Evolutionary conservation across 1,140 invertebrate genomes (phyloP).

Genomic region (Cyclina sinensis): DNA sequence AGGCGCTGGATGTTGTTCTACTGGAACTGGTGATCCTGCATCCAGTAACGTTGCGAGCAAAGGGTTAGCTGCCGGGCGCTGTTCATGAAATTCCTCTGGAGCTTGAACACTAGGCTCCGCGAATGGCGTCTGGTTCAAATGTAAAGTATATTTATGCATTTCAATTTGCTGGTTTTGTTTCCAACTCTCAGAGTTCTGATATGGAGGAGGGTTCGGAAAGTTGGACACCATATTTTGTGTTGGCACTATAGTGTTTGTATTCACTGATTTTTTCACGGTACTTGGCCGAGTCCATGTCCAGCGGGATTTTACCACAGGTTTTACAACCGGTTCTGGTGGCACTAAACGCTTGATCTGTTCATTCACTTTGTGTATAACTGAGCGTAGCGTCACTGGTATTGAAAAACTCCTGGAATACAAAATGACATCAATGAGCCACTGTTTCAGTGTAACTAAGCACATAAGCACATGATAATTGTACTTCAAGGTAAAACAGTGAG

Average conservation of each 20-base stretch:
- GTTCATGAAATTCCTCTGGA: constrained; percentile 54
- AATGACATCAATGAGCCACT: too few relatives aligned
- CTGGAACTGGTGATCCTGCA: constrained; percentile 73
- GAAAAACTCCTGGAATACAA: constrained; percentile 91
- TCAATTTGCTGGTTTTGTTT: constrained; percentile 16
- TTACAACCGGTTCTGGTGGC: constrained; percentile 65
- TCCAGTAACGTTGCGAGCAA: constrained; percentile 83
- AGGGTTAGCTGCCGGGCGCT: constrained; percentile 81
- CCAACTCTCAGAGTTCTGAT: constrained; percentile 33
- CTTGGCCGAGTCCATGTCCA: constrained; percentile 37
- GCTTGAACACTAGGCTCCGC: constrained; percentile 4
- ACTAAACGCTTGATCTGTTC: constrained; percentile 77
- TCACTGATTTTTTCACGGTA: constrained; percentile 12
- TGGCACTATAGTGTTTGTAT: constrained; percentile 25
- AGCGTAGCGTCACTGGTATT: constrained; percentile 95
- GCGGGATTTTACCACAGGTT: constrained; percentile 28
- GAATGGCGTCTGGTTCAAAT: background rate
- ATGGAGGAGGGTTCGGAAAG: constrained; percentile 58
- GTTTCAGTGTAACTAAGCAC: too few relatives aligned
- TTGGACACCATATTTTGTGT: constrained; percentile 40
- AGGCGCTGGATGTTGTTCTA: constrained; percentile 52
- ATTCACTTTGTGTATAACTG: constrained; percentile 89
- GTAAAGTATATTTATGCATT: constrained; percentile 52
- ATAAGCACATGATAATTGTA: too few relatives aligned
- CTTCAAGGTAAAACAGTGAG: too few relatives aligned